A percentile compares a stretch with the other conserved stretches of the same genome.
Evolutionary conservation across 1,140 invertebrate species (phyloP).

Genomic region (Galleria mellonella): DNA sequence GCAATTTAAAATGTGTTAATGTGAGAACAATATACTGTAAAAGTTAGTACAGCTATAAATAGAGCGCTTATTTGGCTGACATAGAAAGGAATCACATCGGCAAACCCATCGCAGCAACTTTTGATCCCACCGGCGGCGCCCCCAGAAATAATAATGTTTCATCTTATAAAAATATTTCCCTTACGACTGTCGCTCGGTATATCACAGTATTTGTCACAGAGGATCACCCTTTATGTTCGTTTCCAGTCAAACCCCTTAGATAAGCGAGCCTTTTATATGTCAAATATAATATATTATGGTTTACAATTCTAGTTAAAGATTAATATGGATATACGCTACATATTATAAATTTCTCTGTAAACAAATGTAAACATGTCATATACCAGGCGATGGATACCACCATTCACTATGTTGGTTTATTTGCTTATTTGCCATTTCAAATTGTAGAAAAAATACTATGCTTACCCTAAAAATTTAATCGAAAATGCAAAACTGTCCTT

Average conservation of each 20-base stretch:
- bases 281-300: slow-evolving; percentile 75
- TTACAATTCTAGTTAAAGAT: slow-evolving; percentile 53
- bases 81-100: slow-evolving; percentile 20
- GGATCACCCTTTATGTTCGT: slow-evolving; percentile 74
- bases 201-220: slow-evolving; percentile 74
- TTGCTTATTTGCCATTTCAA: too few relatives aligned
- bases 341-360: background rate
- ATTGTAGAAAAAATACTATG: too few relatives aligned
- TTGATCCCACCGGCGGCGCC: slow-evolving; percentile 52
- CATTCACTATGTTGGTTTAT: too few relatives aligned
- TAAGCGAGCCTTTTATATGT: slow-evolving; percentile 74
- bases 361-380: too few relatives aligned
- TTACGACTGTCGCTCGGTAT: slow-evolving; percentile 70
- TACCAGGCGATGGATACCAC: too few relatives aligned
- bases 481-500: too few relatives aligned
- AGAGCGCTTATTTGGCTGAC: slow-evolving; percentile 8
- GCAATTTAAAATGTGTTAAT: background rate
- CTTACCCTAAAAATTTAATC: too few relatives aligned
- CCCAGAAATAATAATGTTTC: slow-evolving; percentile 74
- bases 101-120: slow-evolving; percentile 39
- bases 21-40: background rate
- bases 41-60: background rate
- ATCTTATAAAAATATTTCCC: slow-evolving; percentile 75
- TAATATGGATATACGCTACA: slow-evolving; percentile 32
- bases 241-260: slow-evolving; percentile 74